Evolutionary conservation across 2,888 invertebrate genomes (phyloP).

Genomic region (Dioctria linearis): DNA sequence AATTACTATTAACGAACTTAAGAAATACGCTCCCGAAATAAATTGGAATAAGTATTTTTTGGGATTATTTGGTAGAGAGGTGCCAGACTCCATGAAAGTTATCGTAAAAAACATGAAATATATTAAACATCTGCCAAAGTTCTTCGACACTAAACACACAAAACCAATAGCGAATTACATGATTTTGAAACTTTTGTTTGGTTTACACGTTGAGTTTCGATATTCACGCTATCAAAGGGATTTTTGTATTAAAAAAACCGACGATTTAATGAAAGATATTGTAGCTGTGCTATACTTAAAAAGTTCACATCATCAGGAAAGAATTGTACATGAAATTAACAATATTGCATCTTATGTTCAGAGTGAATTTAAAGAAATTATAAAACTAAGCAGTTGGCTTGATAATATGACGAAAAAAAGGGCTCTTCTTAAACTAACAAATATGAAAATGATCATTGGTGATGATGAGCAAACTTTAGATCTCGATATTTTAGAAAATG

Average conservation of each 20-base stretch:
- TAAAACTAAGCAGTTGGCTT: constrained; percentile 31
- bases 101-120: neutral
- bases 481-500: constrained; percentile 15
- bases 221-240: neutral
- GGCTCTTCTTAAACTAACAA: constrained; percentile 14
- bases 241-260: neutral
- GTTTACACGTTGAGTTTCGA: neutral
- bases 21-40: neutral
- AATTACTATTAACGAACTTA: neutral
- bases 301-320: constrained; percentile 14
- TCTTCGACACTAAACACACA: neutral
- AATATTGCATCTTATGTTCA: constrained; percentile 30
- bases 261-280: neutral
- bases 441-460: constrained; percentile 26
- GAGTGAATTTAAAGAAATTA: constrained; percentile 32
- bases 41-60: neutral
- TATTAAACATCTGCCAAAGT: neutral
- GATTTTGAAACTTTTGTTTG: constrained; percentile 24
- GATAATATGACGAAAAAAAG: constrained; percentile 31
- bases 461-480: constrained; percentile 33
- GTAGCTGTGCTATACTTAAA: constrained; percentile 16
- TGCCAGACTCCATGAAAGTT: neutral
- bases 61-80: neutral
- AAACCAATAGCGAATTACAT: constrained; percentile 12
- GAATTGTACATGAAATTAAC: constrained; percentile 12